Conservation (phyloP, 2,113 vertebrate genomes). For the Protobothrops flavoviridis region DNA sequence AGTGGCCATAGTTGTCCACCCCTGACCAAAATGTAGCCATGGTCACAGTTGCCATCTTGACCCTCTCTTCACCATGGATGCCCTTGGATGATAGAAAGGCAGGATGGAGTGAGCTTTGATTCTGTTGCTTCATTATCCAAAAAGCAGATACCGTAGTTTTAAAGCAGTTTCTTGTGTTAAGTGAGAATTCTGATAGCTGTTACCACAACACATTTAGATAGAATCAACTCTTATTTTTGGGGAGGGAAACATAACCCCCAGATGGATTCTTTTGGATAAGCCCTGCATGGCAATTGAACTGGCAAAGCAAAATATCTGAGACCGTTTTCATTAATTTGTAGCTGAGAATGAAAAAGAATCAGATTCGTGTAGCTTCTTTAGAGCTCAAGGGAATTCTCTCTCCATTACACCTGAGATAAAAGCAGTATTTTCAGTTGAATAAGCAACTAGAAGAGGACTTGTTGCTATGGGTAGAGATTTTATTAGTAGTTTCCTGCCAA, state of each 20-base stretch:
- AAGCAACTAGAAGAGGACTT: conserved; percentile 40
- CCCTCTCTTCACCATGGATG: neutral
- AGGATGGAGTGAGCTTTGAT: neutral
- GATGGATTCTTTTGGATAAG: conserved; percentile 38
- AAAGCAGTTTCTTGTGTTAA: neutral
- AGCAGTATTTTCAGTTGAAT: conserved; percentile 54
- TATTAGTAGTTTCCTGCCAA: neutral
- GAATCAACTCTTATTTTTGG: neutral
- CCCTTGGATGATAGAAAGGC: neutral
- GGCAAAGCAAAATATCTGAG: conserved; percentile 40
- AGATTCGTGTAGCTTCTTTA: conserved; percentile 55
- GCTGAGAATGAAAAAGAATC: conserved; percentile 33
- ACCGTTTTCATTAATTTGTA: conserved; percentile 53
- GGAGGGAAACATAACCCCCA: neutral
- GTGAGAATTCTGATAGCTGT: neutral
- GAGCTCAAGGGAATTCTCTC: conserved; percentile 56
- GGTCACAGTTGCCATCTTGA: neutral
- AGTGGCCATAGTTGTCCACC: neutral
- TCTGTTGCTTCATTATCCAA: neutral
- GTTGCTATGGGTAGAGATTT: conserved; percentile 54
- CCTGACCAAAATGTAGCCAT: too few species aligned
- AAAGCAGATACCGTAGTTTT: conserved; percentile 15
- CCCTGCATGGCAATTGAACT: conserved; percentile 12
- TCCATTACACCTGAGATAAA: conserved; percentile 62
- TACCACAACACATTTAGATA: neutral